Conservation (phyloP, 2,797 vertebrate species). For the Oreochromis mossambicus region DNA sequence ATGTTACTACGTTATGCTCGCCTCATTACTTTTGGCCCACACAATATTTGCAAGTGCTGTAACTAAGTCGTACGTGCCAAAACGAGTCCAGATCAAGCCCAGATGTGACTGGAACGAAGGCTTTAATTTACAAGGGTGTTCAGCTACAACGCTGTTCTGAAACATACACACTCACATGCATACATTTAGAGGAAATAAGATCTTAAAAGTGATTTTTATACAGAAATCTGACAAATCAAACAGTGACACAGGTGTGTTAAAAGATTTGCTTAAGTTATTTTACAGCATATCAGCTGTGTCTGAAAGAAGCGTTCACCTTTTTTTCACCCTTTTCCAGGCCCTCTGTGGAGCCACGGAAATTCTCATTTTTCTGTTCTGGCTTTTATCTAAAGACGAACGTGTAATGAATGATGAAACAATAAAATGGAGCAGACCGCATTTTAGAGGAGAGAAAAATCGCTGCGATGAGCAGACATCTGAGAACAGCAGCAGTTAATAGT, state of each 20-base stretch:
- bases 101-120: neutral
- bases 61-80: neutral
- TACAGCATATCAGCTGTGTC: neutral
- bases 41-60: neutral
- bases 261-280: neutral
- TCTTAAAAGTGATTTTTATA: neutral
- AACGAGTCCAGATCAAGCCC: neutral
- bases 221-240: neutral
- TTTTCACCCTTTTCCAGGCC: neutral
- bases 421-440: neutral
- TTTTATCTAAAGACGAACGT: neutral
- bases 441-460: neutral
- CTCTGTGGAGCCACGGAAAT: neutral
- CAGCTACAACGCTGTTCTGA: neutral
- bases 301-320: neutral
- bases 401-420: slow-evolving; percentile 6
- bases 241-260: neutral
- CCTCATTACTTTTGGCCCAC: neutral
- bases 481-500: neutral
- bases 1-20: neutral
- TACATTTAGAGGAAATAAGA: neutral
- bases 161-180: neutral
- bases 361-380: neutral
- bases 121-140: neutral
- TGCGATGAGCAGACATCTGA: neutral